These are phyloP conservation scores for Albula goreensis DNA, from an alignment of 2,113 vertebrate species.

Conservation along the genomic window DNA sequence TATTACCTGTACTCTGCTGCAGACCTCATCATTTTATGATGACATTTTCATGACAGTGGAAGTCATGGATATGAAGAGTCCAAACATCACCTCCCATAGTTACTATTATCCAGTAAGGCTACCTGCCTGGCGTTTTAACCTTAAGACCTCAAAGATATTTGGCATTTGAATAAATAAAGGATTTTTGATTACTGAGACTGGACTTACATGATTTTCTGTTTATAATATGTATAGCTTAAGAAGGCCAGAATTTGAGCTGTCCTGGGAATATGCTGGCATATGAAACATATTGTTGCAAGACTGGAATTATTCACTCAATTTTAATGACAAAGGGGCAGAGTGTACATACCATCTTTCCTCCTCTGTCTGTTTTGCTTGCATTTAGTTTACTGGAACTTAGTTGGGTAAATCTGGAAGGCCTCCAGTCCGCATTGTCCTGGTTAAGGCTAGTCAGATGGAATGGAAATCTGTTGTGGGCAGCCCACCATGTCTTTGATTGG, in stretches of 20 bases:
- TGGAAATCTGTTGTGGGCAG: background rate
- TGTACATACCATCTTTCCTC: background rate
- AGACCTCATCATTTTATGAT: background rate
- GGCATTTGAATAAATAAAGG: background rate
- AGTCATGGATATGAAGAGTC: background rate
- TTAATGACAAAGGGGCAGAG: background rate
- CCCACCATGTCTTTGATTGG: background rate
- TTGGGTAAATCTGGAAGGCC: background rate
- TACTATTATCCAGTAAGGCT: background rate
- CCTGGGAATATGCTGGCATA: background rate
- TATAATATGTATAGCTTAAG: background rate
- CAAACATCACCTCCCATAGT: background rate
- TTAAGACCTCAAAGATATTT: background rate
- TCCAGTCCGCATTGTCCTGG: background rate
- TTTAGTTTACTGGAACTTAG: background rate
- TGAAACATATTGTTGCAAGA: background rate
- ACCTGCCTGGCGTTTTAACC: background rate
- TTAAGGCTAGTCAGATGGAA: slow-evolving; percentile 7
- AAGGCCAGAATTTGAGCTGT: background rate
- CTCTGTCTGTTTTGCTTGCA: background rate
- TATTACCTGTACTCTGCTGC: background rate
- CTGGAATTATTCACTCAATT: background rate
- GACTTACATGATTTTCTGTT: background rate
- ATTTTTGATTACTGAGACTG: background rate
- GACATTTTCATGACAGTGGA: background rate